These are phyloP conservation scores for Arbacia lixula DNA, from an alignment of 53 echinoderm and acorn worm genomes.

Conservation along the genomic window DNA sequence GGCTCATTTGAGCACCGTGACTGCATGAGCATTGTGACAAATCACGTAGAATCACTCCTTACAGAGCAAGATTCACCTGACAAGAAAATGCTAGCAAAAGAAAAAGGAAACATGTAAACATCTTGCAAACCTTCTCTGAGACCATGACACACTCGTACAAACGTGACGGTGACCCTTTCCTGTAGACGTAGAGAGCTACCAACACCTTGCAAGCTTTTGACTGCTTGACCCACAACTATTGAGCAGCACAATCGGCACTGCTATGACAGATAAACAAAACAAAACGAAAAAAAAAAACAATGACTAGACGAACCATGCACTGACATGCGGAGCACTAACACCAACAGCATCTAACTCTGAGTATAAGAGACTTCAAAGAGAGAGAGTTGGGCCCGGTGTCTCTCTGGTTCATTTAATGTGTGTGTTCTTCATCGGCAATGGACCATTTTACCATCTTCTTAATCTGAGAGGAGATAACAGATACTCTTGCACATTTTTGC, in stretches of 20 bases:
- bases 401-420: constrained; percentile 52
- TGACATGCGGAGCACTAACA: constrained; percentile 41
- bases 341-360: too few relatives aligned
- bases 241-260: constrained; percentile 29
- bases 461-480: constrained; percentile 38
- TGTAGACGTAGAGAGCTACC: too few relatives aligned
- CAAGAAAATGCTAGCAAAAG: too few relatives aligned
- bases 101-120: too few relatives aligned
- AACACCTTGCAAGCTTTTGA: constrained; percentile 33
- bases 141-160: too few relatives aligned
- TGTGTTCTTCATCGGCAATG: constrained; percentile 43
- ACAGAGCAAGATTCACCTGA: too few relatives aligned
- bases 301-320: constrained; percentile 43
- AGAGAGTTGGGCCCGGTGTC: not conserved
- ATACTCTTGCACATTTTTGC: constrained; percentile 61
- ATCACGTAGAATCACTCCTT: too few relatives aligned
- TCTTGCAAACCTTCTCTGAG: too few relatives aligned
- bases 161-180: too few relatives aligned
- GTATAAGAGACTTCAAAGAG: constrained; percentile 42
- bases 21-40: constrained; percentile 39
- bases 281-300: not conserved
- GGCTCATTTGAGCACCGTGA: constrained; percentile 23
- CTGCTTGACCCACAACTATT: constrained; percentile 24
- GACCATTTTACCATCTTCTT: constrained; percentile 43
- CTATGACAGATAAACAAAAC: constrained; percentile 25